These are phyloP conservation scores for Dendrolimus pini DNA, from an alignment of 2,888 invertebrate species.

Conservation along the genomic window DNA sequence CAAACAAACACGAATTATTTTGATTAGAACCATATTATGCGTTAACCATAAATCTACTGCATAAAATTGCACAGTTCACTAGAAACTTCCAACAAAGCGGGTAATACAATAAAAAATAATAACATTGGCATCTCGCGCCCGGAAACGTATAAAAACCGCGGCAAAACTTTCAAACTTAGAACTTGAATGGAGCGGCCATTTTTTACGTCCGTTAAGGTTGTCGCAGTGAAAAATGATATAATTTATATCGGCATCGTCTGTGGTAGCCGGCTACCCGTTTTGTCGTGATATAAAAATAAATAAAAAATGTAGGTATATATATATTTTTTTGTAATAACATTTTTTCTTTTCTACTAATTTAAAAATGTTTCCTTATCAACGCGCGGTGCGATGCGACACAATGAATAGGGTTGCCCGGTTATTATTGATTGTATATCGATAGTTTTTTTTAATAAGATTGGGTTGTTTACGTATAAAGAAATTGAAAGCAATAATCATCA, in stretches of 20 bases:
- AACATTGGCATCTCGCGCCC: slow-evolving; percentile 58
- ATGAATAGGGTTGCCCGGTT: slow-evolving; percentile 41
- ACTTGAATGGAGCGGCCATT: slow-evolving; percentile 69
- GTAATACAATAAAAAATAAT: slow-evolving; percentile 24
- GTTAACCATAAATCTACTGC: too few relatives aligned
- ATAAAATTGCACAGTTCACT: neutral
- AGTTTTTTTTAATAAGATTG: slow-evolving; percentile 2
- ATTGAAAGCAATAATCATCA: too few relatives aligned
- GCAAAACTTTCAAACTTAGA: slow-evolving; percentile 70
- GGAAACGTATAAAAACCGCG: slow-evolving; percentile 75
- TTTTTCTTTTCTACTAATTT: slow-evolving; percentile 71
- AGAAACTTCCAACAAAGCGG: slow-evolving; percentile 15
- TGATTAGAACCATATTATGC: too few relatives aligned
- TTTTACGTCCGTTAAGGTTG: slow-evolving; percentile 73
- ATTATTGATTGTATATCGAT: slow-evolving; percentile 10
- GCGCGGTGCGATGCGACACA: slow-evolving; percentile 68
- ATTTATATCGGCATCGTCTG: slow-evolving; percentile 64
- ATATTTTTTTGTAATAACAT: slow-evolving; percentile 34
- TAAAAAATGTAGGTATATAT: slow-evolving; percentile 37
- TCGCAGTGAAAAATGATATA: slow-evolving; percentile 76
- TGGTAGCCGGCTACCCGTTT: slow-evolving; percentile 73
- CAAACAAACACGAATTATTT: too few relatives aligned
- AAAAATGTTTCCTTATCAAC: slow-evolving; percentile 76
- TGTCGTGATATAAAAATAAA: slow-evolving; percentile 72
- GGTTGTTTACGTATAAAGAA: too few relatives aligned